Percentiles rank a stretch among this genome's conserved stretches.
phyloP scores from a whole-genome alignment of 2,888 invertebrate species.

The Blastobasis lacticolella region DNA sequence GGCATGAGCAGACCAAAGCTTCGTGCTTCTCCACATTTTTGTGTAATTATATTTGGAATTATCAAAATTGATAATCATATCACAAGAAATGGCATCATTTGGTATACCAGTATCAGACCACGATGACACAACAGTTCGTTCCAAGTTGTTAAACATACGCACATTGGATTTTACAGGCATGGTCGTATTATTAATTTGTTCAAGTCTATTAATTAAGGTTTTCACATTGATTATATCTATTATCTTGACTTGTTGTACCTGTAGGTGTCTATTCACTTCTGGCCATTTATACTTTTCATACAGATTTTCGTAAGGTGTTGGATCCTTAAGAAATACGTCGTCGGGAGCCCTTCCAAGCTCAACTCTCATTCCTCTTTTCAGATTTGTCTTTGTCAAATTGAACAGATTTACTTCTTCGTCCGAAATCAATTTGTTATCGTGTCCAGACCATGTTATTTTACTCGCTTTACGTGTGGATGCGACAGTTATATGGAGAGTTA shows the following conservation, averaged over 20 bases:
- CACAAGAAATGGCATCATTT: constrained; percentile 28
- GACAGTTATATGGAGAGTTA: constrained; percentile 33
- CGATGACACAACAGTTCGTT: constrained; percentile 29
- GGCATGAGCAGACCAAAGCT: constrained; percentile 17
- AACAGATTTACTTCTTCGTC: constrained; percentile 37
- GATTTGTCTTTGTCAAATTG: constrained; percentile 39
- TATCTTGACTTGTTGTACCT: constrained; percentile 28
- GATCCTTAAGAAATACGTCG: constrained; percentile 43
- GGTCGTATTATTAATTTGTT: constrained; percentile 40
- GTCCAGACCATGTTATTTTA: constrained; percentile 24
- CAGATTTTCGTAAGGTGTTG: constrained; percentile 40
- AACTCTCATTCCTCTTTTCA: constrained; percentile 36
- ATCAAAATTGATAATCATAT: constrained; percentile 29
- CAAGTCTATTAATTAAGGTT: constrained; percentile 25
- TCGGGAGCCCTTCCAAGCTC: constrained; percentile 45
- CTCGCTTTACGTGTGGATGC: constrained; percentile 23
- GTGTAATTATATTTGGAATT: constrained; percentile 21
- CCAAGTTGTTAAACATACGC: constrained; percentile 23
- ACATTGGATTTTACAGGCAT: constrained; percentile 20
- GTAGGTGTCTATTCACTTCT: constrained; percentile 30
- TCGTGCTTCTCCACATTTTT: constrained; percentile 39
- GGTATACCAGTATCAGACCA: constrained; percentile 39
- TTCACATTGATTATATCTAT: constrained; percentile 34
- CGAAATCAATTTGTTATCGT: constrained; percentile 35
- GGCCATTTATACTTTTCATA: constrained; percentile 43